phyloP scores from a whole-genome alignment of 1,140 invertebrate species.

The Zaprionus camerounensis region DNA sequence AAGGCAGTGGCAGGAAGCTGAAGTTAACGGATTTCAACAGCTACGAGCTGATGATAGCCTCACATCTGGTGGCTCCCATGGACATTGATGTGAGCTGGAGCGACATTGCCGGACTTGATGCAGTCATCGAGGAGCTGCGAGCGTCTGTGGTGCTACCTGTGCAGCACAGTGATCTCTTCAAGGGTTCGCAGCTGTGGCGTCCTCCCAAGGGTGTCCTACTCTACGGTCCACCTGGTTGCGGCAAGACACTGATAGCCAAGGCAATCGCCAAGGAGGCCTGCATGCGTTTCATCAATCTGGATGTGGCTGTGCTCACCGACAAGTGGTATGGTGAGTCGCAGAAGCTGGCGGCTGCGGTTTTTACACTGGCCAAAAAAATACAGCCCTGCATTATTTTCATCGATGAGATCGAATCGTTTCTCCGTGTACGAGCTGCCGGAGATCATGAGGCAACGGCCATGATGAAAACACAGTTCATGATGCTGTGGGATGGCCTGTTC shows the following conservation, averaged over 20 bases:
- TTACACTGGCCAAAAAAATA: slow-evolving; percentile 95
- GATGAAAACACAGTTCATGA: slow-evolving; percentile 98
- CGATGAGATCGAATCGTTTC: slow-evolving; percentile 99
- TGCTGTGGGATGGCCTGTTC: slow-evolving; percentile 93
- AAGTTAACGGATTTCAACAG: slow-evolving; percentile 89
- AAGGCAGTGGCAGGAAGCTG: slow-evolving; percentile 57
- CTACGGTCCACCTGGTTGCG: slow-evolving; percentile 95
- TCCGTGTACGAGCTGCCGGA: slow-evolving; percentile 92
- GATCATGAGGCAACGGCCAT: slow-evolving; percentile 99
- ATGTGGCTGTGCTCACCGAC: slow-evolving; percentile 96
- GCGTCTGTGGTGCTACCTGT: slow-evolving; percentile 97
- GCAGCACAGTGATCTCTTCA: slow-evolving; percentile 92
- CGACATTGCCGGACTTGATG: slow-evolving; percentile 96
- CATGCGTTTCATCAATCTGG: slow-evolving; percentile 97
- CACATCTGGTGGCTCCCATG: slow-evolving; percentile 94
- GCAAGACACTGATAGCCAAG: slow-evolving; percentile 98
- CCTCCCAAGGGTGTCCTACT: slow-evolving; percentile 96
- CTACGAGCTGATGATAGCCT: slow-evolving; percentile 97
- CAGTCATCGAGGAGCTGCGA: slow-evolving; percentile 93
- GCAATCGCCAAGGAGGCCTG: slow-evolving; percentile 96
- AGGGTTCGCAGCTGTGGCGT: slow-evolving; percentile 93
- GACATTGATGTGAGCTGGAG: slow-evolving; percentile 94
- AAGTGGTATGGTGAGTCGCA: slow-evolving; percentile 99
- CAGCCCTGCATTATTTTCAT: slow-evolving; percentile 98
- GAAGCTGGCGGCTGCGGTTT: slow-evolving; percentile 97